Conservation (phyloP, 2,888 invertebrate genomes). For the Drosophila anomalipes region DNA sequence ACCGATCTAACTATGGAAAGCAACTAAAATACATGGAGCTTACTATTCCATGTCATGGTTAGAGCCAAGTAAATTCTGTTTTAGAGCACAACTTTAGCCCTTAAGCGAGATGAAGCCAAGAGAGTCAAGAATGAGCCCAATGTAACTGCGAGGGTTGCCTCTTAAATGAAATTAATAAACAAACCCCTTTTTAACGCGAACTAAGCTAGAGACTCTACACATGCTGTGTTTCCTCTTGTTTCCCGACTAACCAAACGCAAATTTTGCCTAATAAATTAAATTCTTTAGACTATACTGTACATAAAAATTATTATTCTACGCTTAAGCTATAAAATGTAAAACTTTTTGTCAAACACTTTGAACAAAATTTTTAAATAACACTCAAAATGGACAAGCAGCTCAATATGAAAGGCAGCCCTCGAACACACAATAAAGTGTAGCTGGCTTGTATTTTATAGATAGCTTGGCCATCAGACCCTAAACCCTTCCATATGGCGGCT, state of each 20-base stretch:
- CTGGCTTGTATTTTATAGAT: conserved; percentile 33
- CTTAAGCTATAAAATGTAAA: not conserved
- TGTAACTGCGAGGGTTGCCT: conserved; percentile 13
- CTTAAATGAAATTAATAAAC: not conserved
- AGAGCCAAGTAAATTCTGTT: conserved; percentile 48
- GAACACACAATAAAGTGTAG: conserved; percentile 3
- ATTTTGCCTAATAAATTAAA: not conserved
- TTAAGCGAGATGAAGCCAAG: conserved; percentile 10
- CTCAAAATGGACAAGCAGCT: not conserved
- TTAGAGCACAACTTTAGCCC: conserved; percentile 27
- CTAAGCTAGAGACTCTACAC: not conserved
- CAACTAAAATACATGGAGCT: conserved; percentile 23
- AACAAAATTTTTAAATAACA: not conserved
- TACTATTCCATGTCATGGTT: conserved; percentile 1
- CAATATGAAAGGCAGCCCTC: not conserved
- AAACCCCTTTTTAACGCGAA: not conserved
- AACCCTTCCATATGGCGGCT: conserved; percentile 42
- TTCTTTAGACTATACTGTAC: not conserved
- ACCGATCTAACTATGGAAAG: conserved; percentile 48
- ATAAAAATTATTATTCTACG: not conserved
- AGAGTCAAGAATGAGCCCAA: conserved; percentile 12
- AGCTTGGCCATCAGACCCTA: conserved; percentile 10
- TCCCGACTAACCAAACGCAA: not conserved
- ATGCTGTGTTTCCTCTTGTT: not conserved
- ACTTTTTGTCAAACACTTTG: not conserved